Conservation (phyloP, 2,888 invertebrate genomes). For the Lysandra bellargus region DNA sequence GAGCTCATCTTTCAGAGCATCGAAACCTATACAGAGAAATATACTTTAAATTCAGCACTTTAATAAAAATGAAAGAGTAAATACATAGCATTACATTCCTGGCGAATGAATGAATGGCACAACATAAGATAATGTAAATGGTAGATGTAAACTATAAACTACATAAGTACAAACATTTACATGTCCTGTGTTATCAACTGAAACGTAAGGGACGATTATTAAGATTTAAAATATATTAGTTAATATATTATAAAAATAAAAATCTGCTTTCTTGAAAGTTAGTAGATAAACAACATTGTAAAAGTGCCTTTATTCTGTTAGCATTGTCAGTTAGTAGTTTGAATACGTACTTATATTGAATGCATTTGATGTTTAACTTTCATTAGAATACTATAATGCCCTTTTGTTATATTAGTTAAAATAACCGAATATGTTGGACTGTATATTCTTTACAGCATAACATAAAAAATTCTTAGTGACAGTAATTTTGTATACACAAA, state of each 20-base stretch:
- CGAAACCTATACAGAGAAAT: constrained; percentile 78
- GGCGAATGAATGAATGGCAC: constrained; percentile 24
- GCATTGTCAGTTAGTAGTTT: no score
- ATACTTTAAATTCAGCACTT: neutral
- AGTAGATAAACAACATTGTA: neutral
- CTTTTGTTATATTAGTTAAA: no score
- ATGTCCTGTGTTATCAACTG: neutral
- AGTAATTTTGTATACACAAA: no score
- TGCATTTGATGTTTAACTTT: no score
- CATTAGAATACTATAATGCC: no score
- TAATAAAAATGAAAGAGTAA: neutral
- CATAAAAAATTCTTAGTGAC: no score
- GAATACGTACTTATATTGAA: no score
- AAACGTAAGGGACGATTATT: constrained; percentile 16
- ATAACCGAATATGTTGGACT: no score
- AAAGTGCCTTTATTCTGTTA: no score
- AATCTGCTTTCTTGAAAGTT: constrained; percentile 18
- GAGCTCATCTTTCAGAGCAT: constrained; percentile 85
- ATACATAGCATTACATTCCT: neutral
- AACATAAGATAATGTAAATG: constrained; percentile 23
- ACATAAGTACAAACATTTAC: constrained; percentile 10
- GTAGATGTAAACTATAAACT: constrained; percentile 13
- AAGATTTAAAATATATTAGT: neutral
- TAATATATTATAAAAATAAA: neutral
- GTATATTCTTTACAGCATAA: no score